A percentile compares a stretch with the other conserved stretches of the same genome.
phyloP scores from a whole-genome alignment of 2,888 invertebrate genomes.

The Branchipolynoe longqiensis region DNA sequence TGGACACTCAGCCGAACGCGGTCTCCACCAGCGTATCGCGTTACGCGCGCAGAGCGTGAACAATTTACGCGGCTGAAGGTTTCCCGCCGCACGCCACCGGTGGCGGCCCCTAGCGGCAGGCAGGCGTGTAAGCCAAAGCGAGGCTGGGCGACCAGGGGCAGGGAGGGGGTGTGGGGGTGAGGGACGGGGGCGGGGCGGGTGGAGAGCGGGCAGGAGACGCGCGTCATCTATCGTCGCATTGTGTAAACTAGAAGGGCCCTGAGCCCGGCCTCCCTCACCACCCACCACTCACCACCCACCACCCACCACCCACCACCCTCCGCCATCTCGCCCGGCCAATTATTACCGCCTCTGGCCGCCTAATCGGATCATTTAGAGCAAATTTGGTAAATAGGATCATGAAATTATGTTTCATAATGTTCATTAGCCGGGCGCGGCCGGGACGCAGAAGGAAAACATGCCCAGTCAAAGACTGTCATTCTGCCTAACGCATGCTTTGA shows the following conservation, averaged over 20 bases:
- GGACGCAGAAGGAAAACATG: conserved; percentile 32
- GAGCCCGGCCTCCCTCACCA: neutral
- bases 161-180: too few species aligned
- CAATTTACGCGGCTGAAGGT: neutral
- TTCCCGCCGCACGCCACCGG: neutral
- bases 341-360: conserved; percentile 31
- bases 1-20: too few species aligned
- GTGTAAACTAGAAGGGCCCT: conserved; percentile 30
- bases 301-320: too few species aligned
- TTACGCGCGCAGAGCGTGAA: conserved; percentile 34
- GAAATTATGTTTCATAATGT: conserved; percentile 57
- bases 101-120: neutral
- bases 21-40: neutral
- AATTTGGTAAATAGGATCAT: conserved; percentile 57
- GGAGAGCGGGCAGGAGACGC: neutral
- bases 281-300: too few species aligned
- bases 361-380: conserved; percentile 54
- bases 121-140: neutral
- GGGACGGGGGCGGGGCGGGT: neutral
- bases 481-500: conserved; percentile 54
- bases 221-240: conserved; percentile 26
- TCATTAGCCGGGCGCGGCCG: conserved; percentile 39
- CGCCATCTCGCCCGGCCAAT: conserved; percentile 37
- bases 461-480: conserved; percentile 54
- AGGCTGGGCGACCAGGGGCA: neutral